These are phyloP conservation scores for Notarius lentiginosus DNA, from an alignment of 2,113 vertebrate species.

Conservation along the genomic window DNA sequence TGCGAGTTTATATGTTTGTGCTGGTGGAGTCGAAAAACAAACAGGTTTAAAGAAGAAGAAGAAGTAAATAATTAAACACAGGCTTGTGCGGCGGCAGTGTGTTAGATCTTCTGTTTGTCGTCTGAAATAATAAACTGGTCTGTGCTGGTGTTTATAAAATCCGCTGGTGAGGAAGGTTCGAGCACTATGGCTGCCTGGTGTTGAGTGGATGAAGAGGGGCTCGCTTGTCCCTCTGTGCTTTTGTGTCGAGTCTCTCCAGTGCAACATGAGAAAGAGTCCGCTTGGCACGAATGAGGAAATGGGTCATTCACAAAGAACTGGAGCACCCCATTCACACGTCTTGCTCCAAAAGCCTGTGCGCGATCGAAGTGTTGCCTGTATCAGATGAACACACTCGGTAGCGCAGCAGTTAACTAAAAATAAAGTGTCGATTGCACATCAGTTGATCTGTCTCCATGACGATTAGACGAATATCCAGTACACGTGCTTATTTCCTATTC, in stretches of 20 bases:
- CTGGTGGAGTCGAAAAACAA: background rate
- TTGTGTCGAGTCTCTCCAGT: slow-evolving; percentile 12
- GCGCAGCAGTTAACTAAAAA: slow-evolving; percentile 45
- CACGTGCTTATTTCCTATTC: background rate
- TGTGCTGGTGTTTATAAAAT: too few relatives aligned
- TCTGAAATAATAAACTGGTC: too few relatives aligned
- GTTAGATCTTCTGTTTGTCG: background rate
- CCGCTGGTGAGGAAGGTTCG: background rate
- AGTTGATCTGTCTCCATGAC: slow-evolving; percentile 6
- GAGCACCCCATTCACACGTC: slow-evolving; percentile 68
- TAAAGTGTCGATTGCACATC: slow-evolving; percentile 43
- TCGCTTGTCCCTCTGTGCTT: background rate
- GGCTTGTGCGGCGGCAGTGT: background rate
- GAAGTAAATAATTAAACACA: background rate
- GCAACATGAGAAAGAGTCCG: slow-evolving; percentile 46
- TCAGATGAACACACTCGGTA: slow-evolving; percentile 52
- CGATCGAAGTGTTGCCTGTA: slow-evolving; percentile 69
- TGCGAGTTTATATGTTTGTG: background rate
- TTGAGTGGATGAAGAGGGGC: background rate
- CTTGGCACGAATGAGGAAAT: slow-evolving; percentile 50
- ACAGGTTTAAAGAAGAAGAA: background rate
- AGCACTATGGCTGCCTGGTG: background rate
- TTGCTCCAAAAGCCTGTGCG: slow-evolving; percentile 60
- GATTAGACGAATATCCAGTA: background rate
- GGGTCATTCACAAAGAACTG: slow-evolving; percentile 60